Base-by-base conservation (phyloP, 2,888 invertebrate species). In the Graphium colonna region DNA sequence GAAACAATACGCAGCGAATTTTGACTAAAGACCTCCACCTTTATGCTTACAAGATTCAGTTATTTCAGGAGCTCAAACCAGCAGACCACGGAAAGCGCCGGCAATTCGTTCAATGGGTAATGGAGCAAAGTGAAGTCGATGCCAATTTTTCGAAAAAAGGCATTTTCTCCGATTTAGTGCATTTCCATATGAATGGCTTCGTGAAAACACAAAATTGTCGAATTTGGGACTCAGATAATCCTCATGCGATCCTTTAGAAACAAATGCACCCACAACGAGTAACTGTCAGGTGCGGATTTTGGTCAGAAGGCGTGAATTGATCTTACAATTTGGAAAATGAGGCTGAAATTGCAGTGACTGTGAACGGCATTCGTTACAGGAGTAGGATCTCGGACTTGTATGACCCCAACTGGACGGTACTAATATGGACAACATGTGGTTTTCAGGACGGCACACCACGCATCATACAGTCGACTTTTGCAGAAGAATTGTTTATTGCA, bases 391-490 rank as follows among this genome's bases (percentile, higher is more conserved):
- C 38, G 8, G 48, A 55, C 10, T 56, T 58, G 17, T 55, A 17
- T 52, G 52, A 44, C 59, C 62, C 47, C 31, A 63, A 59, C 56
- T 67, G 49, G 56, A 56, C 12, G 56, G 44, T 16, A 44, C 57
- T 53, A 40, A 58, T 61, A 57, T 21, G 21, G 21, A 3, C 5
- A 21, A 21, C 21, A 21, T 21, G 21, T 21, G 21, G 21, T 49
- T 58, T 59, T 31, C 61, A 64, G 39, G 63, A 64, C 52, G 56
- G 62, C 51, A 61, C 49, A 62, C 52, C 51, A 60, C 58, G 21
- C 41, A 51, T 33, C 61, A 42, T 39, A 64, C 62, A 59, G 60
- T 63, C 12, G 55, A 62, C 42, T 52, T n/a, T n/a, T n/a, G n/a
- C n/a, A n/a, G n/a, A n/a, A n/a, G n/a, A n/a, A n/a, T n/a, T n/a